Conservation (phyloP, 2,888 invertebrate genomes). For the Parelbella ahira region DNA sequence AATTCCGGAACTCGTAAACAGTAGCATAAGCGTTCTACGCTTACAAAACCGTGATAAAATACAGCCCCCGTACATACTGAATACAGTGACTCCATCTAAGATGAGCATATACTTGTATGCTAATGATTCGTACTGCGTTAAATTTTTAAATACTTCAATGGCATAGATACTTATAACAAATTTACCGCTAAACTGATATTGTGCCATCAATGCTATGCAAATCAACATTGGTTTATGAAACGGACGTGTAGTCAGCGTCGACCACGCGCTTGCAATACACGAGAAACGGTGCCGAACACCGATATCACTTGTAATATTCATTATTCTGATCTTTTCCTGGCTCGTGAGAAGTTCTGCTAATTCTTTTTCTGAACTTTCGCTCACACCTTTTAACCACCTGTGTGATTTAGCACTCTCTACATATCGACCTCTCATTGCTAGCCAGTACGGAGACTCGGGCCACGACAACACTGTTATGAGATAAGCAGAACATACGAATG, state of each 20-base stretch:
- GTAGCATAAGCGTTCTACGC: slow-evolving; percentile 38
- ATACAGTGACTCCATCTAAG: slow-evolving; percentile 33
- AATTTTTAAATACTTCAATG: slow-evolving; percentile 32
- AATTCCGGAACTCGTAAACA: slow-evolving; percentile 20
- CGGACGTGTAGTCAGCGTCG: neutral
- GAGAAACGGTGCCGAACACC: neutral
- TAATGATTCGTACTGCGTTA: slow-evolving; percentile 28
- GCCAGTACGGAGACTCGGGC: slow-evolving; percentile 48
- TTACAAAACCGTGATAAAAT: slow-evolving; percentile 34
- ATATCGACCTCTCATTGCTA: slow-evolving; percentile 39
- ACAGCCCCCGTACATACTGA: slow-evolving; percentile 51
- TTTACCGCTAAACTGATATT: slow-evolving; percentile 37
- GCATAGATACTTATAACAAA: slow-evolving; percentile 32
- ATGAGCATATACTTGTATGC: slow-evolving; percentile 33
- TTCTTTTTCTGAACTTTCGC: slow-evolving; percentile 38
- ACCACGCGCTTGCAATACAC: neutral
- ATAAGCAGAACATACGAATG: slow-evolving; percentile 34
- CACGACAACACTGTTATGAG: slow-evolving; percentile 34
- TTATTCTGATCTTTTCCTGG: slow-evolving; percentile 6
- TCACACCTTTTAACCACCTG: slow-evolving; percentile 41
- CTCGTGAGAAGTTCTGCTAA: slow-evolving; percentile 26
- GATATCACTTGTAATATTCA: neutral
- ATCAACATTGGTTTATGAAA: slow-evolving; percentile 43
- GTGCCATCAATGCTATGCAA: slow-evolving; percentile 33
- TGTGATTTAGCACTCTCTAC: slow-evolving; percentile 37